Percentiles rank a stretch among this genome's conserved stretches.
Conservation (phyloP, 1,140 invertebrate genomes). For the Mycetomoellerius zeteki region DNA sequence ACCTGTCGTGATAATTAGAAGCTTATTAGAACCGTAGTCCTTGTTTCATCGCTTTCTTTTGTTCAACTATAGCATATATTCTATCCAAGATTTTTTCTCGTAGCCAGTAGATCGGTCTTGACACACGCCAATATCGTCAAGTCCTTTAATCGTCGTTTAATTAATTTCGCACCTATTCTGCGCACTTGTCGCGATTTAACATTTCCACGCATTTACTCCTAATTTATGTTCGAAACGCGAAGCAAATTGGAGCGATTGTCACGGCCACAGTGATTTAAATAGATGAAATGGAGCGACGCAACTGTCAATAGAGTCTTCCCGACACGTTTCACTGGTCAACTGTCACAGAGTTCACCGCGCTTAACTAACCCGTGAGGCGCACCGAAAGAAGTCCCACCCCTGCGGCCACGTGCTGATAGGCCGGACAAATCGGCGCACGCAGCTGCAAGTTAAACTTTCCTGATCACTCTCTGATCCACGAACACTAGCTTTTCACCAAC, state of each 20-base stretch:
- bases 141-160: constrained; percentile 51
- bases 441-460: constrained; percentile 67
- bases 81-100: not conserved
- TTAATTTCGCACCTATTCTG: constrained; percentile 53
- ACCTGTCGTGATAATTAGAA: constrained; percentile 78
- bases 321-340: constrained; percentile 34
- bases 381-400: constrained; percentile 50
- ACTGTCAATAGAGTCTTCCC: not conserved
- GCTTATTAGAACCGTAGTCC: constrained; percentile 75
- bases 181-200: constrained; percentile 59
- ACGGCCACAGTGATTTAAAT: constrained; percentile 3
- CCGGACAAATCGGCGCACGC: constrained; percentile 69
- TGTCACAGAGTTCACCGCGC: constrained; percentile 55
- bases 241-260: not conserved
- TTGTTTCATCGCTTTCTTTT: constrained; percentile 55
- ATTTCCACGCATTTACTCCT: constrained; percentile 57
- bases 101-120: not conserved
- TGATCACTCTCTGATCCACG: constrained; percentile 63
- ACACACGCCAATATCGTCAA: constrained; percentile 46
- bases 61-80: not conserved
- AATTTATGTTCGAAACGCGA: constrained; percentile 23
- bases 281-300: not conserved
- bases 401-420: constrained; percentile 70
- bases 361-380: constrained; percentile 42
- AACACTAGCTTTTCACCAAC: constrained; percentile 60